Conservation (phyloP, 2,888 invertebrate genomes). For the Orthosia cruda region DNA sequence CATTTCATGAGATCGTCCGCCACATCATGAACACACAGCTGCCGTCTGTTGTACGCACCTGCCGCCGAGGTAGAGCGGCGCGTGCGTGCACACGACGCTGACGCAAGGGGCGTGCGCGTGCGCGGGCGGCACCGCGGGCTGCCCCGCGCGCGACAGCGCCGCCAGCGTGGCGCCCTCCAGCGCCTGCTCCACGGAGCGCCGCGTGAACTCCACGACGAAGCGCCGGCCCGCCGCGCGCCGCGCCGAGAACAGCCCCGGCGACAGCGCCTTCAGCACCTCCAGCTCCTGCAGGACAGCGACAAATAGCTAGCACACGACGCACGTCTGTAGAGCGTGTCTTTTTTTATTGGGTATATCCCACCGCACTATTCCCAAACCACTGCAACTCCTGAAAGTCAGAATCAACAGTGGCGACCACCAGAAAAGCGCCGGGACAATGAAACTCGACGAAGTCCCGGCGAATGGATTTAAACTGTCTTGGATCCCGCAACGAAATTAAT, state of each 20-base stretch:
- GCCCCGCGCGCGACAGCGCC: slow-evolving; percentile 62
- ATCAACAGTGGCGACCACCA: too few relatives aligned
- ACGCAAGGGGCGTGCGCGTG: slow-evolving; percentile 90
- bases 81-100: slow-evolving; percentile 86
- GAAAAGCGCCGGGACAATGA: too few relatives aligned
- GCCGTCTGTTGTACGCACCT: slow-evolving; percentile 66
- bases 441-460: too few relatives aligned
- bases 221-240: slow-evolving; percentile 81
- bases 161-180: slow-evolving; percentile 86
- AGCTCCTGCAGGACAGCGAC: slow-evolving; percentile 78
- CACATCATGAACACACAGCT: not conserved
- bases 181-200: slow-evolving; percentile 93
- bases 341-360: too few relatives aligned
- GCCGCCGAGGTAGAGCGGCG: slow-evolving; percentile 87
- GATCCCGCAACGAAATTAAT: too few relatives aligned
- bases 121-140: slow-evolving; percentile 86
- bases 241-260: slow-evolving; percentile 85
- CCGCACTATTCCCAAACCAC: too few relatives aligned
- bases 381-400: too few relatives aligned
- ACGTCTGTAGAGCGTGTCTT: not conserved
- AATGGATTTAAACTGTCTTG: too few relatives aligned
- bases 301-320: not conserved
- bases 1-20: too few relatives aligned
- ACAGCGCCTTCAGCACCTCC: slow-evolving; percentile 83
- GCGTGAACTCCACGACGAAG: slow-evolving; percentile 92